Conservation (phyloP, 2,113 vertebrate species). For the Syngnathus scovelli region DNA sequence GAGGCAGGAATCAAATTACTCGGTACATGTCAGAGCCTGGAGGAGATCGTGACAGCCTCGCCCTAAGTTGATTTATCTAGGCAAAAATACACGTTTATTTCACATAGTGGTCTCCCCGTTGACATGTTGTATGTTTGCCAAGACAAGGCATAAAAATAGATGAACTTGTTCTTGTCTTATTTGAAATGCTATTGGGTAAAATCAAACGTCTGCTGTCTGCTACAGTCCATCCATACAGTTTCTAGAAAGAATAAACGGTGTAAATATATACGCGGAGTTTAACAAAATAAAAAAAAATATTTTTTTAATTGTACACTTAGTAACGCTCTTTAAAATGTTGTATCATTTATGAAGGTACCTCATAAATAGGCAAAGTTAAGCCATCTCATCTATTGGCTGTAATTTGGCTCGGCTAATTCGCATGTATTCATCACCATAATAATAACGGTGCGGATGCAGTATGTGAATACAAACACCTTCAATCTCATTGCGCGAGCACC, state of each 20-base stretch:
- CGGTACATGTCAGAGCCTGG: slow-evolving; percentile 3
- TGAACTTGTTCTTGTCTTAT: background rate
- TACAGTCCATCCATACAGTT: background rate
- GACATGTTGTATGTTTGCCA: background rate
- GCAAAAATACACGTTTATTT: slow-evolving; percentile 2
- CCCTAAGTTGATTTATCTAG: background rate
- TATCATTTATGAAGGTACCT: no score
- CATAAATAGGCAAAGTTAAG: no score
- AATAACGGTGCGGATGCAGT: background rate
- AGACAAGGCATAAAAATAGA: background rate
- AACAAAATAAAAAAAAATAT: no score
- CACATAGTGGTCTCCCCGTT: background rate
- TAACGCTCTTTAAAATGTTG: no score
- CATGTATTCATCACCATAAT: background rate
- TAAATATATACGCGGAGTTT: no score
- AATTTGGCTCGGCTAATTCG: background rate
- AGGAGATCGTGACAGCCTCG: background rate
- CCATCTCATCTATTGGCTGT: background rate
- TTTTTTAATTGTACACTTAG: no score
- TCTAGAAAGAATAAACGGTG: no score
- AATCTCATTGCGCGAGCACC: background rate
- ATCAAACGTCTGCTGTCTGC: background rate
- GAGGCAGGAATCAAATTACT: slow-evolving; percentile 6
- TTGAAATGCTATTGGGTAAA: background rate
- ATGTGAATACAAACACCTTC: background rate